Conservation (phyloP, 1,140 invertebrate genomes). For the Drosophila seguyi region DNA sequence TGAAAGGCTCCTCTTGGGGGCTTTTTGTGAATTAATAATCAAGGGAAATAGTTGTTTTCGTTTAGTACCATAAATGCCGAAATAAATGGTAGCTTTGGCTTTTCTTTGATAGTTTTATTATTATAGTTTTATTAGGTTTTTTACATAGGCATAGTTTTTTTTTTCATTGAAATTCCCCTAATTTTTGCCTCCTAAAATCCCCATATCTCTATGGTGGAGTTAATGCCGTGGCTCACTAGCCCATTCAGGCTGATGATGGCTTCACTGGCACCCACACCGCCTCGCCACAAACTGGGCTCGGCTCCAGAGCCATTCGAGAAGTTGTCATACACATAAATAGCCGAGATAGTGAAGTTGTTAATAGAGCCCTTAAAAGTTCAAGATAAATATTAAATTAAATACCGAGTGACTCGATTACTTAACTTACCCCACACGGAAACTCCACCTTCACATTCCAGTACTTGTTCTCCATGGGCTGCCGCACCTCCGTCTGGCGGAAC, state of each 20-base stretch:
- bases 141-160: background rate
- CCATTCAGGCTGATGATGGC: constrained; percentile 58
- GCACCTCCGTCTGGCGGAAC: constrained; percentile 53
- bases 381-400: background rate
- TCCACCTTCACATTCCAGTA: constrained; percentile 62
- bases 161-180: too few relatives aligned
- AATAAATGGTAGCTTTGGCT: background rate
- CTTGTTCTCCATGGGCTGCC: constrained; percentile 49
- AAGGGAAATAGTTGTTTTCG: background rate
- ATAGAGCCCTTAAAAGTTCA: constrained; percentile 44
- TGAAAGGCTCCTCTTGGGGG: too few relatives aligned
- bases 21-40: background rate
- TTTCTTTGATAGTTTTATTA: background rate
- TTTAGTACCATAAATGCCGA: too few relatives aligned
- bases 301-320: constrained; percentile 72
- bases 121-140: background rate
- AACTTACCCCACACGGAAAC: constrained; percentile 64
- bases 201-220: constrained; percentile 76
- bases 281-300: constrained; percentile 44
- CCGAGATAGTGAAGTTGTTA: constrained; percentile 51
- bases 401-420: background rate
- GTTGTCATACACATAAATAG: constrained; percentile 65
- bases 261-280: constrained; percentile 55
- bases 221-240: constrained; percentile 46
- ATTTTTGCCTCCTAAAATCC: constrained; percentile 11